A percentile compares a stretch with the other conserved stretches of the same genome.
phyloP scores from a whole-genome alignment of 2,888 invertebrate species.

The Apotomis betuletana region DNA sequence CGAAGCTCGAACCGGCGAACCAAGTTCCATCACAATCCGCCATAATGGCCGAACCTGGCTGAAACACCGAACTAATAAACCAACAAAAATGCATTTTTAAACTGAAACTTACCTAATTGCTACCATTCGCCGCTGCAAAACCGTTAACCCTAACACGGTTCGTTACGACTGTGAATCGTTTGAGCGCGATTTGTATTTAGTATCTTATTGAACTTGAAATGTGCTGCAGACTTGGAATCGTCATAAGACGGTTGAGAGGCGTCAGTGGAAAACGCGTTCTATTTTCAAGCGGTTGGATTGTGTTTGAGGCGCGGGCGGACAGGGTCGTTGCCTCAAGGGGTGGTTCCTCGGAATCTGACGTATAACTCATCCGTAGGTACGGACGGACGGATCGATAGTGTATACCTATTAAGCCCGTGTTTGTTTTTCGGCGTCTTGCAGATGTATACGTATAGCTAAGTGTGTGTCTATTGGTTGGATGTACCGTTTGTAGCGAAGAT shows the following conservation, averaged over 20 bases:
- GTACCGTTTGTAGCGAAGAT: slow-evolving; percentile 4
- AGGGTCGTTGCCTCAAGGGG: slow-evolving; percentile 66
- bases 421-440: slow-evolving; percentile 61
- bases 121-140: slow-evolving; percentile 66
- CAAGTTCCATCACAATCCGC: slow-evolving; percentile 32
- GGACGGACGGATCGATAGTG: slow-evolving; percentile 70
- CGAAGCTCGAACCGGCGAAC: slow-evolving; percentile 20
- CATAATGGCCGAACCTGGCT: slow-evolving; percentile 33
- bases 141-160: slow-evolving; percentile 35
- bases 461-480: slow-evolving; percentile 17
- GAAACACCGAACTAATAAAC: slow-evolving; percentile 46
- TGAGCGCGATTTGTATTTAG: slow-evolving; percentile 65
- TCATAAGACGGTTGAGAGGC: slow-evolving; percentile 66
- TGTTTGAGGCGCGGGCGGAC: slow-evolving; percentile 49
- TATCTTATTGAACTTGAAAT: slow-evolving; percentile 73
- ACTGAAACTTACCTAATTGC: slow-evolving; percentile 73
- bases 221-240: slow-evolving; percentile 72
- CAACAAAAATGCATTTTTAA: slow-evolving; percentile 72
- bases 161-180: slow-evolving; percentile 70
- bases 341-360: slow-evolving; percentile 62
- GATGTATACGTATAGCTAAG: slow-evolving; percentile 12
- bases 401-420: slow-evolving; percentile 66
- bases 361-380: slow-evolving; percentile 79
- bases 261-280: slow-evolving; percentile 67
- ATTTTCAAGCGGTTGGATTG: slow-evolving; percentile 50